Conservation (phyloP, 2,888 invertebrate genomes). For the Melinaea marsaeus region DNA sequence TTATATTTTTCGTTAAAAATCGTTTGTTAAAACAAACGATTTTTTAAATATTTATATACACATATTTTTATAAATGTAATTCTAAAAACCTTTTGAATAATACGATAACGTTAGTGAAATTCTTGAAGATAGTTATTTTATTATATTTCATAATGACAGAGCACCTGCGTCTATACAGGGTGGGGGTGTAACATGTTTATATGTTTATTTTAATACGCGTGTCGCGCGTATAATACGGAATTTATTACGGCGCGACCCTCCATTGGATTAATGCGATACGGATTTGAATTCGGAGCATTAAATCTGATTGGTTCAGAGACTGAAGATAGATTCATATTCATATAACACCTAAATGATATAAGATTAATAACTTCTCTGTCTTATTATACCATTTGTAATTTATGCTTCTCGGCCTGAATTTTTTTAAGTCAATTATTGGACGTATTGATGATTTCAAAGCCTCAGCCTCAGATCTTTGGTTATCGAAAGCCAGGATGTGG, state of each 20-base stretch:
- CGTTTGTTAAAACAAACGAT: too few relatives aligned
- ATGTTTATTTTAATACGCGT: conserved; percentile 79
- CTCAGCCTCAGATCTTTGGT: conserved; percentile 62
- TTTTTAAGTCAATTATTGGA: too few relatives aligned
- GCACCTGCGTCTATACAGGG: conserved; percentile 48
- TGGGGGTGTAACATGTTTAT: conserved; percentile 76
- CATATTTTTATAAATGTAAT: not conserved
- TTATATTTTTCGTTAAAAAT: not conserved
- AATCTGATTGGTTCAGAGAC: conserved; percentile 67
- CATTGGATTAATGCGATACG: conserved; percentile 75
- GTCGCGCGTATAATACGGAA: conserved; percentile 78
- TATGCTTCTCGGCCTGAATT: too few relatives aligned
- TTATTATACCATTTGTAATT: too few relatives aligned
- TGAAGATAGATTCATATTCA: conserved; percentile 48
- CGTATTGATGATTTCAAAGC: conserved; percentile 7
- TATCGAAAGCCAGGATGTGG: conserved; percentile 63
- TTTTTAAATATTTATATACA: not conserved
- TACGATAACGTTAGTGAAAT: too few relatives aligned
- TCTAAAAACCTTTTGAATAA: too few relatives aligned
- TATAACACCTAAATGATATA: conserved; percentile 31
- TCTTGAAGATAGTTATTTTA: not conserved
- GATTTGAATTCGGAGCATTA: conserved; percentile 76
- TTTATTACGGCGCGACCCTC: conserved; percentile 75
- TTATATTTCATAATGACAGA: conserved; percentile 20
- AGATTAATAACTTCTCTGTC: too few relatives aligned